These are phyloP conservation scores for Anguilla megastoma DNA, from an alignment of 2,797 vertebrate species.

Conservation along the genomic window DNA sequence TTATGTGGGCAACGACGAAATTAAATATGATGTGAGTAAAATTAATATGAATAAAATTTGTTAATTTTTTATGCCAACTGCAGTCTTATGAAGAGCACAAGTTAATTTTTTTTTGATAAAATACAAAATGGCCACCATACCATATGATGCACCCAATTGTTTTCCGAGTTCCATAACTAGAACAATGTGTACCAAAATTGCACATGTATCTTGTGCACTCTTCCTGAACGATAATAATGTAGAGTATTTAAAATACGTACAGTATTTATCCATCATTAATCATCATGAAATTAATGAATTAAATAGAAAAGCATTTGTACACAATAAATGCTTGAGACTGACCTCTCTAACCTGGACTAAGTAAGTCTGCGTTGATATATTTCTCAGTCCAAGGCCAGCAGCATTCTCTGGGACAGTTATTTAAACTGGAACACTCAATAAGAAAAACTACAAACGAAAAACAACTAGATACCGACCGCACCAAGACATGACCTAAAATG, in stretches of 20 bases:
- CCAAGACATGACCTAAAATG: slow-evolving; percentile 15
- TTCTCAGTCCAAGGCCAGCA: neutral
- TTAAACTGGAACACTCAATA: neutral
- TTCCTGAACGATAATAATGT: neutral
- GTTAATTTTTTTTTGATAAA: slow-evolving; percentile 15
- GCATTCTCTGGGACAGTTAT: neutral
- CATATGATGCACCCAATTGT: slow-evolving; percentile 12
- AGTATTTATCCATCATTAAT: slow-evolving; percentile 5
- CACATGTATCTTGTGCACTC: neutral
- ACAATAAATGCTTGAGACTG: neutral
- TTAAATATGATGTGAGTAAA: neutral
- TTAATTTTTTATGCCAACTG: neutral
- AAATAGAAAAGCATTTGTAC: slow-evolving; percentile 1
- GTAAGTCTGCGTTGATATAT: neutral
- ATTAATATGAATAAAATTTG: neutral
- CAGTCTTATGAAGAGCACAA: neutral
- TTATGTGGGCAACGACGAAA: neutral
- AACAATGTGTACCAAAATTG: slow-evolving; percentile 17
- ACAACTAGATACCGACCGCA: neutral
- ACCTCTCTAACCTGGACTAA: slow-evolving; percentile 5
- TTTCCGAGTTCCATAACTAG: slow-evolving; percentile 8
- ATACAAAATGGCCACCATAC: slow-evolving; percentile 20
- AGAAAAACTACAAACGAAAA: slow-evolving; percentile 1
- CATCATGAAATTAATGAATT: neutral
- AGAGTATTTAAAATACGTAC: neutral